Evolutionary conservation across 2,113 vertebrate genomes (phyloP).

Genomic region (Alligator sinensis): DNA sequence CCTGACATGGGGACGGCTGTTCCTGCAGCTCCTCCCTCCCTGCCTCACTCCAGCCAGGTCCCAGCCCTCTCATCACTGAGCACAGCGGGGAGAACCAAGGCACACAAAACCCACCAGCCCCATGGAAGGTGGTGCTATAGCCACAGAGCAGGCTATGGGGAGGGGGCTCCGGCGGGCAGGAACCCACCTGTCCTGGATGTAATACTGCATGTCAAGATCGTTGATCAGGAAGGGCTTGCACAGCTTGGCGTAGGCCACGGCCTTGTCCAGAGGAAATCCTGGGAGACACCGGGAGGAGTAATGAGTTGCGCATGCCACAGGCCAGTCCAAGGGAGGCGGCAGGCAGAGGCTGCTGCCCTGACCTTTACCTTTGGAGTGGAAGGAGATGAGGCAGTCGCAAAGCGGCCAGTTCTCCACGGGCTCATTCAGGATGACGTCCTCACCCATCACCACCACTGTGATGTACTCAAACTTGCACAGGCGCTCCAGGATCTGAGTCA

Average conservation of each 20-base stretch:
- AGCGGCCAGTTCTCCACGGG: constrained; percentile 96
- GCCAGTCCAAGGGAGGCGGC: too few relatives aligned
- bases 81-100: too few relatives aligned
- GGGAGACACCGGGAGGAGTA: background rate
- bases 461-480: constrained; percentile 98
- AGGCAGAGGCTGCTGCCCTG: background rate
- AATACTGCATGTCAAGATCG: constrained; percentile 98
- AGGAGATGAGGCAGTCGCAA: constrained; percentile 97
- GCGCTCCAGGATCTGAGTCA: constrained; percentile 98
- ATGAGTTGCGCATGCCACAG: background rate
- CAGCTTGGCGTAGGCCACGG: constrained; percentile 95
- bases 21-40: background rate
- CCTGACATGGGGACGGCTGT: too few relatives aligned
- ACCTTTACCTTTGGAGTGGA: constrained; percentile 96
- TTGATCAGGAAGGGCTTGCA: constrained; percentile 96
- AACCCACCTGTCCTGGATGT: constrained; percentile 95
- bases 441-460: constrained; percentile 96
- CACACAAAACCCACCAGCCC: background rate
- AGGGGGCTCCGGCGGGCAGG: background rate
- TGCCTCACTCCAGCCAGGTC: background rate
- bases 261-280: constrained; percentile 98
- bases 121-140: background rate
- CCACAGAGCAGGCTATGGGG: background rate
- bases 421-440: constrained; percentile 95
- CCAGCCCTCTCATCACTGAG: too few relatives aligned